Base-by-base conservation (phyloP, 2,888 invertebrate genomes). In the Patella ulyssiponensis region DNA sequence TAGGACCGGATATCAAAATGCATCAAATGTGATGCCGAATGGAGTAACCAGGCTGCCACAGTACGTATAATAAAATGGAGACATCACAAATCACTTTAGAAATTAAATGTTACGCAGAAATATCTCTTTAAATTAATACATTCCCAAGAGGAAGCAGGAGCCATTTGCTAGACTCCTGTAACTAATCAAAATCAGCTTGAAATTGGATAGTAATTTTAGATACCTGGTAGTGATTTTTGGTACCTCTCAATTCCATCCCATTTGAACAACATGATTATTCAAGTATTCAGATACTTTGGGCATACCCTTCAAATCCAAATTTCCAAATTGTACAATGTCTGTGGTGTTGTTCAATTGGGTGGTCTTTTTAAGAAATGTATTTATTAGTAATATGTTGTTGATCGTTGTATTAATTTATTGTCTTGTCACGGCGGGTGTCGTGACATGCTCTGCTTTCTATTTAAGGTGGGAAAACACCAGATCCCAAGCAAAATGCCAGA, bases 391-490 rank as follows among this genome's bases (percentile, higher is more conserved):
- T 23, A 54, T 51, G 27, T 20, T 53, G 11, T 44, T 69, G 69
- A 75, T 51, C n/a, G 33, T 75, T 58, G 51, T 70, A 17, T 69
- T 72, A 77, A 80, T 78, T 54, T 76, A 75, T 77, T 76, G 64
- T 81, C 77, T 64, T 82, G 88, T 88, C 88, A 82, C 88, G 88
- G 80, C 88, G 69, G 69, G 80, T 86, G 89, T 90, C 89, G 90
- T 90, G 90, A 90, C 90, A 79, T 75, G 84, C 78, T 88, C 82
- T 84, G 82, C 81, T 87, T 86, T 84, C 83, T 84, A 90, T 94
- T 95, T 84, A 94, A 98, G 98, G 98, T 93, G 98, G 98, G 33
- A 98, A 98, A 93, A 99, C 99, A 71, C 99, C 99, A 58, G 98
- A 99, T 94, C 94, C 96, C 1, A 81, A 85, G 51, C 81, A 84